A percentile compares a stretch with the other conserved stretches of the same genome.
phyloP scores from a whole-genome alignment of 2,113 vertebrate genomes.

The Perognathus longimembris region DNA sequence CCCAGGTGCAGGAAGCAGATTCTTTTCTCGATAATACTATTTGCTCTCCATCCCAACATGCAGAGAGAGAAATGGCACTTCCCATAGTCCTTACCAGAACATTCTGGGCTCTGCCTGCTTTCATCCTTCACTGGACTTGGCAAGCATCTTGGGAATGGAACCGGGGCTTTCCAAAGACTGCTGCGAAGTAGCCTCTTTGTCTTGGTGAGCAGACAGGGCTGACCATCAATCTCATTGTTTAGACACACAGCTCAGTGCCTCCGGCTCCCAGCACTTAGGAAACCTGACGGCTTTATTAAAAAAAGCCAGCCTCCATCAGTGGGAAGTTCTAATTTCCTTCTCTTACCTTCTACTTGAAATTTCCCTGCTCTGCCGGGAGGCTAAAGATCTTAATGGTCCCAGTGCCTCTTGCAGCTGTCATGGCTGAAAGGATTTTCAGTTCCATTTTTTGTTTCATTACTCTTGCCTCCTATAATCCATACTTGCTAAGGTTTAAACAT shows the following conservation, averaged over 20 bases:
- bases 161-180: too few species aligned
- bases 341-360: neutral
- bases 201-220: neutral
- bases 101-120: neutral
- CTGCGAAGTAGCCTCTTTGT: neutral
- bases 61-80: neutral
- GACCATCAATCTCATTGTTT: neutral
- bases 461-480: neutral
- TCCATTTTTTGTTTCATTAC: constrained; percentile 37
- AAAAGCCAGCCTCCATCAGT: neutral
- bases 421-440: neutral
- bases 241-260: neutral
- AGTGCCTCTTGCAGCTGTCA: neutral
- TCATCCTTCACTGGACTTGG: neutral
- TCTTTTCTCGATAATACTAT: neutral
- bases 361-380: neutral
- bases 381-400: neutral
- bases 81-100: neutral
- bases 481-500: neutral
- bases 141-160: neutral
- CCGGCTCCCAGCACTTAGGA: neutral
- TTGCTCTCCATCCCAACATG: neutral
- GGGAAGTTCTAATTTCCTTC: neutral
- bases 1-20: neutral
- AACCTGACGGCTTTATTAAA: neutral